These are phyloP conservation scores for Tetragnatha versicolor DNA, from an alignment of 1,140 invertebrate genomes.

Conservation along the genomic window DNA sequence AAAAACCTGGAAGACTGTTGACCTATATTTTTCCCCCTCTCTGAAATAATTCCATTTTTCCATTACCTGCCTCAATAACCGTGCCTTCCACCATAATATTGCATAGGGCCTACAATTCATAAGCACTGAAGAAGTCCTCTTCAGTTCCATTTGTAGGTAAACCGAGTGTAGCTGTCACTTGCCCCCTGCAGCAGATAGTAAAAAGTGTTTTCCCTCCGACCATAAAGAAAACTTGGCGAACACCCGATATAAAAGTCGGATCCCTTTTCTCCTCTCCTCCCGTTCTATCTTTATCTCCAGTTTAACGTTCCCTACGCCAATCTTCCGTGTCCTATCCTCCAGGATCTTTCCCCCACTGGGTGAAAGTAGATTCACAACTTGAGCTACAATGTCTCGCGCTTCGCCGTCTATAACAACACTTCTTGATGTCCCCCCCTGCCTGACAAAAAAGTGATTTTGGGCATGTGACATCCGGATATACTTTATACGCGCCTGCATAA, in stretches of 20 bases:
- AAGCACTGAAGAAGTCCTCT: too few species aligned
- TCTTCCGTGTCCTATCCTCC: conserved; percentile 27
- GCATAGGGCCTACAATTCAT: too few species aligned
- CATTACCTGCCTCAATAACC: too few species aligned
- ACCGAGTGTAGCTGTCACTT: too few species aligned
- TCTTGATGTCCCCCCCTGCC: conserved; percentile 1
- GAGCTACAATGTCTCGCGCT: conserved; percentile 36
- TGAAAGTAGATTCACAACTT: conserved; percentile 36
- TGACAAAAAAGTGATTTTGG: conserved; percentile 45
- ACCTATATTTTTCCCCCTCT: too few species aligned
- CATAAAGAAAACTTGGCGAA: conserved; percentile 35
- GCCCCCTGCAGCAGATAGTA: too few species aligned
- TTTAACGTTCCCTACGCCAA: conserved; percentile 21
- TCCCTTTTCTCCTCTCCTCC: neutral
- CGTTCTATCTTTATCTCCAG: conserved; percentile 38
- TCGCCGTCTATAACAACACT: conserved; percentile 42
- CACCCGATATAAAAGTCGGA: conserved; percentile 35
- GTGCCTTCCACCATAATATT: too few species aligned
- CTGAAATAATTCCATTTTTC: too few species aligned
- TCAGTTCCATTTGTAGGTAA: too few species aligned
- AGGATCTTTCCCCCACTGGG: conserved; percentile 1
- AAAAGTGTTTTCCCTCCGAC: conserved; percentile 12
- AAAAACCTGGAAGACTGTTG: too few species aligned
- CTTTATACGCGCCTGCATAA: conserved; percentile 49
- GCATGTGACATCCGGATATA: conserved; percentile 18